Percentiles rank a stretch among this genome's conserved stretches.
Conservation (phyloP, 2,113 vertebrate species). For the Macroglossus sobrinus region DNA sequence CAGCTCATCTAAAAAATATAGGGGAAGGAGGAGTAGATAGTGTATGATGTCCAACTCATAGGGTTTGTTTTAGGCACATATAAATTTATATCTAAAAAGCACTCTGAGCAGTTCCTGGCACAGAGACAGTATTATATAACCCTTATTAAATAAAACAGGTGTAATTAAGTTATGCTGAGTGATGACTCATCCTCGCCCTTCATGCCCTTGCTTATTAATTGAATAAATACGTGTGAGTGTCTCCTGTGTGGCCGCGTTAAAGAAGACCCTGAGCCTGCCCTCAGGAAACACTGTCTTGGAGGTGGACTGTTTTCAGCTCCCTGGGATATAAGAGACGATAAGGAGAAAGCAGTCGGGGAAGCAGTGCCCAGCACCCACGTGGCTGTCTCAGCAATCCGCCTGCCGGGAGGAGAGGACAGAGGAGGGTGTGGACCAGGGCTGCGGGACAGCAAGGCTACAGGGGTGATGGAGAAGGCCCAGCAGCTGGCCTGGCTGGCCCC, state of each 20-base stretch:
- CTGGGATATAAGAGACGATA: rapidly evolving
- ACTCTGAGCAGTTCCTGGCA: background rate
- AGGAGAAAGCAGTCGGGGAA: background rate
- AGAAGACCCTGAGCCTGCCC: background rate
- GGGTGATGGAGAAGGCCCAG: background rate
- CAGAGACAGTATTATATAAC: background rate
- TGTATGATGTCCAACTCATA: background rate
- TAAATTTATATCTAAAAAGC: background rate
- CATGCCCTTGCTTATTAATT: constrained; percentile 19
- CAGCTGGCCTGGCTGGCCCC: background rate
- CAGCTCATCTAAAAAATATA: background rate
- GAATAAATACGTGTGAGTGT: background rate
- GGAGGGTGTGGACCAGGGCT: rapidly evolving
- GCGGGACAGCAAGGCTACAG: no score
- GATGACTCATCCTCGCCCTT: background rate
- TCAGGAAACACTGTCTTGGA: background rate
- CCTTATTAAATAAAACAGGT: background rate
- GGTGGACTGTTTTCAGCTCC: background rate
- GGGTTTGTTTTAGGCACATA: background rate
- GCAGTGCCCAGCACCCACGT: no score
- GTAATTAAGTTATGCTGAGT: background rate
- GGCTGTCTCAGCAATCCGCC: background rate
- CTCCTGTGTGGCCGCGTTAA: background rate
- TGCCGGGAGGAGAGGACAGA: background rate
- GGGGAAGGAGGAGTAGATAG: rapidly evolving